These are phyloP conservation scores for Myocastor coypus DNA, from an alignment of 2,113 vertebrate genomes.

Conservation along the genomic window DNA sequence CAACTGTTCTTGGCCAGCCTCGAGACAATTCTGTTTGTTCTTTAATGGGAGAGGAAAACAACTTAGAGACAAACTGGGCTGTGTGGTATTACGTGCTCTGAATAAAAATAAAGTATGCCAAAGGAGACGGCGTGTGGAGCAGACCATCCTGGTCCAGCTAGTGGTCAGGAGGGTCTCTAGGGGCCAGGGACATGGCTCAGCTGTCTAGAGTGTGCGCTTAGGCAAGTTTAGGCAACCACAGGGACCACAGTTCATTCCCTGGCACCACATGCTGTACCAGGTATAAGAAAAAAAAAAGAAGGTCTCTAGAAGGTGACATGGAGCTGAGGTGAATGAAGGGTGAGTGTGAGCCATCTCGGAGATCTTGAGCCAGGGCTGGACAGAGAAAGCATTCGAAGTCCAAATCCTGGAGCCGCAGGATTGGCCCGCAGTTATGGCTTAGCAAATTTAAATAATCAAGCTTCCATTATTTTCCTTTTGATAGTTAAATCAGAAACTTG, in stretches of 20 bases:
- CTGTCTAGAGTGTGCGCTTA: too few relatives aligned
- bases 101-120: not conserved
- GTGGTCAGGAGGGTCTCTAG: not conserved
- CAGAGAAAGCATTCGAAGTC: not conserved
- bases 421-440: not conserved
- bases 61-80: not conserved
- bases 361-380: not conserved
- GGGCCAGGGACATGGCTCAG: too few relatives aligned
- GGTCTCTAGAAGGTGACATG: not conserved
- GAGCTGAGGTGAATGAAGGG: not conserved
- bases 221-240: too few relatives aligned
- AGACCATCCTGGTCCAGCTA: not conserved
- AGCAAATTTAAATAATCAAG: not conserved
- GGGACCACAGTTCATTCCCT: too few relatives aligned
- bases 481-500: not conserved
- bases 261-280: too few relatives aligned
- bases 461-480: constrained; percentile 3
- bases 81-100: not conserved
- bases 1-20: not conserved
- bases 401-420: not conserved
- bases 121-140: not conserved
- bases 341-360: not conserved
- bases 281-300: too few relatives aligned
- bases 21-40: not conserved
- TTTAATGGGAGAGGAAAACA: not conserved